These are phyloP conservation scores for Leptarthrus brevirostris DNA, from an alignment of 2,888 invertebrate species.

Conservation along the genomic window DNA sequence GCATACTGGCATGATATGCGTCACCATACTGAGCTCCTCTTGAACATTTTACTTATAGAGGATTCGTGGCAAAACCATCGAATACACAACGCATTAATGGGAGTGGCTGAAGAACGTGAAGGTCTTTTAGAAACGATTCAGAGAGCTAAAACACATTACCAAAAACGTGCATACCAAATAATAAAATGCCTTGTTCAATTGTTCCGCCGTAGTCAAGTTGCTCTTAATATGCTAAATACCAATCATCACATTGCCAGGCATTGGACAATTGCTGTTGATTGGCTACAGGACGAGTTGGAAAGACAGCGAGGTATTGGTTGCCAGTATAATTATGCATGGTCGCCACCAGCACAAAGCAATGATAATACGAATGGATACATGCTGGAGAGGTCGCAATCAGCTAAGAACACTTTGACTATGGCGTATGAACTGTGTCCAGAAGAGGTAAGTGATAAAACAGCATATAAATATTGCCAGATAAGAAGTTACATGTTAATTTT, in stretches of 20 bases:
- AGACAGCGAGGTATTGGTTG: constrained; percentile 71
- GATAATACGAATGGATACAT: constrained; percentile 95
- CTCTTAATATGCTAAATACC: constrained; percentile 81
- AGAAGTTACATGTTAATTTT: not conserved
- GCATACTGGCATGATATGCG: constrained; percentile 95
- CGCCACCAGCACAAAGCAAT: constrained; percentile 93
- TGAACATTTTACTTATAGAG: constrained; percentile 88
- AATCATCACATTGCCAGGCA: constrained; percentile 84
- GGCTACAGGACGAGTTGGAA: constrained; percentile 96
- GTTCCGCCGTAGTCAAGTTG: constrained; percentile 86
- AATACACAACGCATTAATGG: constrained; percentile 93
- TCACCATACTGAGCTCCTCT: constrained; percentile 89
- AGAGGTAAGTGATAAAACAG: constrained; percentile 71
- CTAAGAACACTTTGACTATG: constrained; percentile 85
- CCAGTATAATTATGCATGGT: constrained; percentile 90
- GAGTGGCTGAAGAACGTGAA: constrained; percentile 84
- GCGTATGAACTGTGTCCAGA: constrained; percentile 82
- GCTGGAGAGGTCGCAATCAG: constrained; percentile 93
- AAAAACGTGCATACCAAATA: constrained; percentile 96
- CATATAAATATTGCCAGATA: not conserved
- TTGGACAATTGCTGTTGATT: constrained; percentile 90
- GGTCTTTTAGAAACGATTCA: constrained; percentile 94
- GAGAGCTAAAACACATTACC: constrained; percentile 92
- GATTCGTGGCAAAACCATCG: constrained; percentile 97
- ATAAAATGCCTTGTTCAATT: constrained; percentile 94